phyloP scores from a whole-genome alignment of 2,797 vertebrate genomes.

The Periparus ater region DNA sequence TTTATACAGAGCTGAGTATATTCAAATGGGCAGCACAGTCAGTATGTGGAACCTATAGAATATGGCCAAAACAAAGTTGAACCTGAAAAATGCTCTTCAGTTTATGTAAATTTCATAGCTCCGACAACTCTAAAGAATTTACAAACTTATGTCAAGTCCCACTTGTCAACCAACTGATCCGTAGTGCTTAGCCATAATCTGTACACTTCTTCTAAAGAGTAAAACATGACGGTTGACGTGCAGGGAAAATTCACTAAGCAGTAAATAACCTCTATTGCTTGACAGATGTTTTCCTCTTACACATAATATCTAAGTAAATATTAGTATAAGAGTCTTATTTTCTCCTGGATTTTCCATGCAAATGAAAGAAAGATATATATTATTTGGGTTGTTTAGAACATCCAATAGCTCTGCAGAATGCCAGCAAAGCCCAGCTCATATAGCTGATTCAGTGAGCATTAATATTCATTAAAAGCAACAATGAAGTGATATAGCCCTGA shows the following conservation, averaged over 20 bases:
- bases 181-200: not conserved
- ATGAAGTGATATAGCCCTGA: not conserved
- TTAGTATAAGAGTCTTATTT: not conserved
- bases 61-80: not conserved
- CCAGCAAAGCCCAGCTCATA: not conserved
- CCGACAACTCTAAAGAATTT: not conserved
- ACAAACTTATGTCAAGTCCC: not conserved
- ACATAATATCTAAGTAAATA: not conserved
- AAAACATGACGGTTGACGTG: not conserved
- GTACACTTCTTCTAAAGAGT: not conserved
- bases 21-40: not conserved
- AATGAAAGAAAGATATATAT: not conserved
- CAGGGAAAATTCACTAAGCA: not conserved
- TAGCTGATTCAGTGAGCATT: not conserved
- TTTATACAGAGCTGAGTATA: not conserved
- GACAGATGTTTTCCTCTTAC: not conserved
- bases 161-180: not conserved
- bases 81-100: not conserved
- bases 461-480: conserved; percentile 27
- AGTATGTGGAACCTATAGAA: not conserved
- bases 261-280: not conserved
- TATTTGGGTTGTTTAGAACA: not conserved
- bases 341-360: not conserved
- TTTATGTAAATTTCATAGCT: not conserved
- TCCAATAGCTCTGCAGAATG: not conserved